These are phyloP conservation scores for Nymphalis io DNA, from an alignment of 1,140 invertebrate species.

Conservation along the genomic window DNA sequence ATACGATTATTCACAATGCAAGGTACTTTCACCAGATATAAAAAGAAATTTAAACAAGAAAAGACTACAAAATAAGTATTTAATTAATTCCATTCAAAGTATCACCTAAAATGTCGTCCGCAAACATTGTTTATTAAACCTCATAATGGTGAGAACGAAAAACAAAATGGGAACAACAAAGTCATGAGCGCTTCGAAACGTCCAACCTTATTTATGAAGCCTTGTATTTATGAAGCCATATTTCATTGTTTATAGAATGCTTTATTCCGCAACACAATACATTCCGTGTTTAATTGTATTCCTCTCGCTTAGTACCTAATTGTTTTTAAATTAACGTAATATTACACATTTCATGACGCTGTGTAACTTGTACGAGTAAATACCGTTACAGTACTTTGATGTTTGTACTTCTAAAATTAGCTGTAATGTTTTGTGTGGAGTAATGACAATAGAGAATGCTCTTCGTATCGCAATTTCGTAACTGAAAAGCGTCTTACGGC, in stretches of 20 bases:
- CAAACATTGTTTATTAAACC: neutral
- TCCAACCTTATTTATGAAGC: slow-evolving; percentile 20
- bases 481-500: too few species aligned
- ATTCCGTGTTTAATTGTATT: slow-evolving; percentile 13
- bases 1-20: too few species aligned
- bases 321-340: slow-evolving; percentile 29
- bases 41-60: neutral
- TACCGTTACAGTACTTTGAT: neutral
- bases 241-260: slow-evolving; percentile 37
- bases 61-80: neutral
- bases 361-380: neutral
- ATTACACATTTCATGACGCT: neutral
- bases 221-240: slow-evolving; percentile 32
- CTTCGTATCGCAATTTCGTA: too few species aligned
- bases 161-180: slow-evolving; percentile 12
- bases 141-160: neutral
- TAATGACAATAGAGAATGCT: too few species aligned
- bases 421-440: too few species aligned
- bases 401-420: neutral
- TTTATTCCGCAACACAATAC: slow-evolving; percentile 24
- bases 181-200: slow-evolving; percentile 22
- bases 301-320: slow-evolving; percentile 24
- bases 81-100: slow-evolving; percentile 4
- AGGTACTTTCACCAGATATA: too few species aligned
- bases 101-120: slow-evolving; percentile 6